Evolutionary conservation across 1,140 invertebrate genomes (phyloP).

Genomic region (Heliconius congener): DNA sequence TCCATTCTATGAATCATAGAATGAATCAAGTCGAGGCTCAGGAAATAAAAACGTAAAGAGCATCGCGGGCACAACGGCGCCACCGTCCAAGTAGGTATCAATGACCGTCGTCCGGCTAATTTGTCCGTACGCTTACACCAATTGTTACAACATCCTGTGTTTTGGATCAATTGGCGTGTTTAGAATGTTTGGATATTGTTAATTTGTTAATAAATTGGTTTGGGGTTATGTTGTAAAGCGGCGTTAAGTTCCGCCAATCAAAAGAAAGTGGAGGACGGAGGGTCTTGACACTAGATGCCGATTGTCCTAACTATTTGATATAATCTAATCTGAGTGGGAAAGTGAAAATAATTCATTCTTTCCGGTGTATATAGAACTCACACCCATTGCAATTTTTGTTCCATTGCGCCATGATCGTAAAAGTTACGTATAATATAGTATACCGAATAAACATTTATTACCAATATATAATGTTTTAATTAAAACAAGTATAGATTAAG

Average conservation of each 20-base stretch:
- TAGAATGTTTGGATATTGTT: background rate
- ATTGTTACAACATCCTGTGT: conserved; percentile 74
- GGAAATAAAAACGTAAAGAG: conserved; percentile 36
- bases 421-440: background rate
- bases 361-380: too few relatives aligned
- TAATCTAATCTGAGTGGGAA: background rate
- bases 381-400: too few relatives aligned
- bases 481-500: background rate
- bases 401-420: too few relatives aligned
- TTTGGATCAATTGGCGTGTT: conserved; percentile 40
- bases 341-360: too few relatives aligned
- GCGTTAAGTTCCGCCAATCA: background rate
- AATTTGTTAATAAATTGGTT: background rate
- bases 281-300: too few relatives aligned
- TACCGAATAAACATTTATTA: background rate
- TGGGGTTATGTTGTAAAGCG: background rate
- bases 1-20: conserved; percentile 38
- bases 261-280: background rate
- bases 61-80: conserved; percentile 43
- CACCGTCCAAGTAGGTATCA: conserved; percentile 50
- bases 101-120: conserved; percentile 73
- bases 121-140: conserved; percentile 60
- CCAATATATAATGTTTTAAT: background rate
- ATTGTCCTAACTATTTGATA: too few relatives aligned
- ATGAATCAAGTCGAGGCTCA: conserved; percentile 24